Base-by-base conservation (phyloP, 2,113 vertebrate species). In the Chamaetylas fuelleborni region DNA sequence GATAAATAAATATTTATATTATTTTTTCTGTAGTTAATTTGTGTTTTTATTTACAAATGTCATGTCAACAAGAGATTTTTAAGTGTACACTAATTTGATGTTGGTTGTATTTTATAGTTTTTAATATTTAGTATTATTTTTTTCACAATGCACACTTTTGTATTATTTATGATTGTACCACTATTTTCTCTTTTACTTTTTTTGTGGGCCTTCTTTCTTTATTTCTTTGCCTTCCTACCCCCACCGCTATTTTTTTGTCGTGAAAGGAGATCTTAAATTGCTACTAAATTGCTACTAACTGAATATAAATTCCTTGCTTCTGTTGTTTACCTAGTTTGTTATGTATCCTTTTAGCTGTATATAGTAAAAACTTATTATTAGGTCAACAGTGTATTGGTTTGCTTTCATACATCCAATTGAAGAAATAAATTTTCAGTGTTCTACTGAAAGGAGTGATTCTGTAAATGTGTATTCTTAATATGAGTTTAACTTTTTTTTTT, bases 241-340 rank as follows among this genome's bases (percentile, higher is more conserved):
- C 1, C 5, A 17, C 6, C 12, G 0, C 1, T n/a, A 15, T 28
- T 24, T 33, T 36, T 28, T 16, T 26, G 0, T 9, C 13, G 62
- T 79, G 4, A 57, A 31, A 16, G 7, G 19, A 80, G 24, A 56
- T 12, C 14, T 88, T 42, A 73, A 72, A 66, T 82, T 92, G 18
- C 26, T 82, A 66, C 24, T 71, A 12, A 76, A 79, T 81, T 81
- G 29, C 54, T 40, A 8, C n/a, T 67, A 25, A 34, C 9, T 61
- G 20, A 85, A 47, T 64, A 53, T 14, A 70, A 71, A 42, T 66
- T 36, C 19, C 31, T 56, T 54, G 25, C 53, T 69, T 90, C 6
- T 5, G 70, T 85, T 34, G 16, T 81, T 81, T 33, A 14, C 57
- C 23, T 43, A 23, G 19, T 6, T 78, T 81, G 56, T 67, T 78